phyloP scores from a whole-genome alignment of 2,797 vertebrate genomes.

The Chaenodraco wilsoni region DNA sequence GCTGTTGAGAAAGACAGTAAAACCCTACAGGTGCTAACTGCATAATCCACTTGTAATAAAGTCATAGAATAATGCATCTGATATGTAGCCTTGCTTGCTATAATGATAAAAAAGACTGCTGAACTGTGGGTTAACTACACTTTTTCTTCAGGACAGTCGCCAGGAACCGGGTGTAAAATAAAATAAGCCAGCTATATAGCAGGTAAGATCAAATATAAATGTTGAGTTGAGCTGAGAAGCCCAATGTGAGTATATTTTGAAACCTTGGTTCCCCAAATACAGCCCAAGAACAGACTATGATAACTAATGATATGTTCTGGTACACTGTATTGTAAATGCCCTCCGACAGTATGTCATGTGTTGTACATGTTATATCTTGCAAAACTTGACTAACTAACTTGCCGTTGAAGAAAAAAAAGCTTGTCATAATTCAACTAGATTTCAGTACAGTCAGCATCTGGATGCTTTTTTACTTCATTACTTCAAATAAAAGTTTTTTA shows the following conservation, averaged over 20 bases:
- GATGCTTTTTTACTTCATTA: not conserved
- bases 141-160: not conserved
- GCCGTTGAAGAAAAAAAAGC: too few relatives aligned
- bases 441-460: not conserved
- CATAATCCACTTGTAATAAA: not conserved
- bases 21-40: not conserved
- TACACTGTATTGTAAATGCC: too few relatives aligned
- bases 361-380: too few relatives aligned
- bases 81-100: not conserved
- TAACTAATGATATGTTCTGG: too few relatives aligned
- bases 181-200: not conserved
- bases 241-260: too few relatives aligned
- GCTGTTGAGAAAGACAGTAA: not conserved
- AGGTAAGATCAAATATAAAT: conserved; percentile 3
- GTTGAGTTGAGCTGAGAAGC: too few relatives aligned
- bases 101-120: not conserved
- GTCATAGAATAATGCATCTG: conserved; percentile 9
- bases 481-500: too few relatives aligned
- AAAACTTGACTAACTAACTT: too few relatives aligned
- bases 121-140: not conserved
- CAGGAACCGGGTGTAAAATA: not conserved
- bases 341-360: too few relatives aligned
- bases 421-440: not conserved
- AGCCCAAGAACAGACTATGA: too few relatives aligned
- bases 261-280: too few relatives aligned